A percentile compares a stretch with the other conserved stretches of the same genome.
phyloP scores from a whole-genome alignment of 2,888 invertebrate species.

The Drosophila flavopinicola region DNA sequence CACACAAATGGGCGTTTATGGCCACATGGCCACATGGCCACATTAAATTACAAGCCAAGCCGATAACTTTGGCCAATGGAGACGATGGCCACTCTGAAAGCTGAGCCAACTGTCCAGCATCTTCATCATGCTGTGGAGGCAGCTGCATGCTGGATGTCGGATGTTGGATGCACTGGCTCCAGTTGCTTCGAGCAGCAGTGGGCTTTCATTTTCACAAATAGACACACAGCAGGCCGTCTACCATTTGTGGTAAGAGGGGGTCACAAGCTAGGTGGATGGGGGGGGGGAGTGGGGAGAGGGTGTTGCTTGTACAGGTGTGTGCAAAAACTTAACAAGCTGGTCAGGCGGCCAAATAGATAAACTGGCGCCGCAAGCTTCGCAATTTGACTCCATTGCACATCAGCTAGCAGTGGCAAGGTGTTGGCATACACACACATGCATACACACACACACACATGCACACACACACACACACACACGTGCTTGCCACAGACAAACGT shows the following conservation, averaged over 20 bases:
- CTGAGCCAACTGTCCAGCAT: constrained; percentile 21
- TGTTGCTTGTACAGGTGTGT: not conserved
- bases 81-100: constrained; percentile 6
- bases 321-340: constrained; percentile 63
- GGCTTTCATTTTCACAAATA: constrained; percentile 36
- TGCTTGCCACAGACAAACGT: constrained; percentile 57
- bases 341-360: constrained; percentile 66
- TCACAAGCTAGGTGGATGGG: not conserved
- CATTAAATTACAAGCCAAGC: constrained; percentile 69
- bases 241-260: constrained; percentile 43
- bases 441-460: constrained; percentile 1
- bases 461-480: constrained; percentile 4
- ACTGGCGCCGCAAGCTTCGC: constrained; percentile 64
- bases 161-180: constrained; percentile 6
- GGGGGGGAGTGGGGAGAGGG: not conserved
- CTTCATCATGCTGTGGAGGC: constrained; percentile 4
- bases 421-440: constrained; percentile 32
- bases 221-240: constrained; percentile 12
- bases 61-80: constrained; percentile 47
- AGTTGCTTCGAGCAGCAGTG: constrained; percentile 4
- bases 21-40: constrained; percentile 38
- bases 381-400: constrained; percentile 65
- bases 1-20: constrained; percentile 41
- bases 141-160: constrained; percentile 17
- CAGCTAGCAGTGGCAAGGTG: constrained; percentile 43